Conservation (phyloP, 2,888 invertebrate genomes). For the Drosophila macrospina region DNA sequence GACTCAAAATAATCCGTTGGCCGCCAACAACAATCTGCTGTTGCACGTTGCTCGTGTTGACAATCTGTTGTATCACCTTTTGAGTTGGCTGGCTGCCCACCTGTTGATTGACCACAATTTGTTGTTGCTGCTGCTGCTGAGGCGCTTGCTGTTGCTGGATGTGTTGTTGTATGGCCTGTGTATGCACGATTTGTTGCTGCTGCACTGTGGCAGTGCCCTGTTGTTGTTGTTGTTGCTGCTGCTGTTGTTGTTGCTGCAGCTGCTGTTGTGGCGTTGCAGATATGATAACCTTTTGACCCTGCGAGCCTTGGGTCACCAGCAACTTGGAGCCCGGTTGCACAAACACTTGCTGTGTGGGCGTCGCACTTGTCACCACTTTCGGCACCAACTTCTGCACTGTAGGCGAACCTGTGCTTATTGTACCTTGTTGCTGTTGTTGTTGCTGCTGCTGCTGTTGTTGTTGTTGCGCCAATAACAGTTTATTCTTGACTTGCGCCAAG, state of each 20-base stretch:
- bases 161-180: slow-evolving; percentile 61
- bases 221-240: slow-evolving; percentile 53
- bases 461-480: slow-evolving; percentile 70
- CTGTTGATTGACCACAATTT: slow-evolving; percentile 69
- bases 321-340: slow-evolving; percentile 84
- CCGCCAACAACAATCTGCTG: slow-evolving; percentile 85
- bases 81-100: slow-evolving; percentile 67
- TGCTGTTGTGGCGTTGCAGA: slow-evolving; percentile 72
- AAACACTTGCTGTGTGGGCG: slow-evolving; percentile 81
- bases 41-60: slow-evolving; percentile 84
- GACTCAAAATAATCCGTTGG: slow-evolving; percentile 84
- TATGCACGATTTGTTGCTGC: slow-evolving; percentile 73
- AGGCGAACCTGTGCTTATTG: slow-evolving; percentile 41
- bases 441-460: slow-evolving; percentile 59
- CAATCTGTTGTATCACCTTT: slow-evolving; percentile 85
- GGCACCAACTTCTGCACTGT: slow-evolving; percentile 72
- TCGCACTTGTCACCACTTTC: slow-evolving; percentile 56
- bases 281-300: slow-evolving; percentile 85
- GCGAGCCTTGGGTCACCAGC: slow-evolving; percentile 83
- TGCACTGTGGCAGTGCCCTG: slow-evolving; percentile 54
- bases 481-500: slow-evolving; percentile 71
- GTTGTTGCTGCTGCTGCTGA: slow-evolving; percentile 57
- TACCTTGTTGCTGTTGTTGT: slow-evolving; percentile 33
- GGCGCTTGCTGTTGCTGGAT: slow-evolving; percentile 43
- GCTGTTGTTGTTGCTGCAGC: slow-evolving; percentile 59